These are phyloP conservation scores for Polylopha cassiicola DNA, from an alignment of 2,888 invertebrate genomes.

Conservation along the genomic window DNA sequence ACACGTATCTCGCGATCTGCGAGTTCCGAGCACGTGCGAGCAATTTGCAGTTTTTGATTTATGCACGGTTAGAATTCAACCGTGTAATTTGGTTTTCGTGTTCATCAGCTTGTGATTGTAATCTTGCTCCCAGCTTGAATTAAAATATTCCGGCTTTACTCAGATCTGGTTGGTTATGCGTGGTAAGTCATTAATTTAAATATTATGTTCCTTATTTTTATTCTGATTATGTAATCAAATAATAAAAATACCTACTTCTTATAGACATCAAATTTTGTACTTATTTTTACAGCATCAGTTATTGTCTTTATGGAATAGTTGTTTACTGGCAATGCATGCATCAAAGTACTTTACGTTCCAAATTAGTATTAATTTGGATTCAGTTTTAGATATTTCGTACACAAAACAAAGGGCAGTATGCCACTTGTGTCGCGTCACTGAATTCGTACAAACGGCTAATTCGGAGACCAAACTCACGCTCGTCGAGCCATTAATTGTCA, in stretches of 20 bases:
- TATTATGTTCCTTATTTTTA: no score
- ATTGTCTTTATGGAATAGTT: no score
- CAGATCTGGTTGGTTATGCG: neutral
- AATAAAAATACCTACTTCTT: no score
- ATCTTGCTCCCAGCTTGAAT: no score
- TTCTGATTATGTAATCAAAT: no score
- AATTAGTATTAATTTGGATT: no score
- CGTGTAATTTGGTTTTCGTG: slow-evolving; percentile 1
- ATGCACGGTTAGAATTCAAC: slow-evolving; percentile 25
- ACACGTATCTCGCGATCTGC: slow-evolving; percentile 25
- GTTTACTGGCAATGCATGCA: no score
- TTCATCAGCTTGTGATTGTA: slow-evolving; percentile 7
- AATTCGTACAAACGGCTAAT: slow-evolving; percentile 44
- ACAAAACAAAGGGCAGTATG: slow-evolving; percentile 17
- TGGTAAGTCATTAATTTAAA: slow-evolving; percentile 1
- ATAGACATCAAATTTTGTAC: no score
- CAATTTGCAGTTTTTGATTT: slow-evolving; percentile 49
- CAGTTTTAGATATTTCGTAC: slow-evolving; percentile 9
- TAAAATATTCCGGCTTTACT: neutral
- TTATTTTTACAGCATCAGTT: no score
- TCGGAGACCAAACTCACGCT: slow-evolving; percentile 46
- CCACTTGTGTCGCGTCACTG: slow-evolving; percentile 12
- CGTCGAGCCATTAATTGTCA: slow-evolving; percentile 53
- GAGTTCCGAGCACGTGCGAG: slow-evolving; percentile 34
- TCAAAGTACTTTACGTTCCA: no score